Evolutionary conservation across 2,797 vertebrate species (phyloP).

Genomic region (Siniperca scherzeri): DNA sequence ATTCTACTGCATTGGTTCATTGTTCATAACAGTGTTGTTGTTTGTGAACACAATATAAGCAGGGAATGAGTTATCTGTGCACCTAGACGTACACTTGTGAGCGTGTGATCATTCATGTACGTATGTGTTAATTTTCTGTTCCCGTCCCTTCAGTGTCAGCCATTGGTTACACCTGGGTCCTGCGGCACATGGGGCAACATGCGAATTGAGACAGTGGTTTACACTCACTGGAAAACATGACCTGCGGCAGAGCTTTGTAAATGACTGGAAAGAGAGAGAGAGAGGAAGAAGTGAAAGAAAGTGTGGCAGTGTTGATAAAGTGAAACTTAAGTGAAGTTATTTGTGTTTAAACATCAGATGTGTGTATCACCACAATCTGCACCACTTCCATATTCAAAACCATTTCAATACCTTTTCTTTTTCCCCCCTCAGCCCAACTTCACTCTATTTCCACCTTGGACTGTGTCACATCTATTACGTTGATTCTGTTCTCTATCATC

Average conservation of each 20-base stretch:
- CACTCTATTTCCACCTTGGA: conserved; percentile 7
- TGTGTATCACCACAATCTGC: conserved; percentile 50
- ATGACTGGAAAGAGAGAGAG: conserved; percentile 30
- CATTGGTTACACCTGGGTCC: conserved; percentile 78
- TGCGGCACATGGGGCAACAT: conserved; percentile 38
- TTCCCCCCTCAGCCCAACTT: neutral
- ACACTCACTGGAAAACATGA: conserved; percentile 64
- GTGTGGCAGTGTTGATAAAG: conserved; percentile 54
- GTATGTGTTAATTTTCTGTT: conserved; percentile 45
- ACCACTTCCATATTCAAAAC: conserved; percentile 64
- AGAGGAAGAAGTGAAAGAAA: conserved; percentile 69
- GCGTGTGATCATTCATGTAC: neutral
- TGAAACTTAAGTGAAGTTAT: conserved; percentile 67
- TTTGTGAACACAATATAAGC: conserved; percentile 40
- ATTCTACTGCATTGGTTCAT: conserved; percentile 46
- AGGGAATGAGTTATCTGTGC: conserved; percentile 23
- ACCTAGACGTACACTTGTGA: conserved; percentile 2
- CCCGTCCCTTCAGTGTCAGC: conserved; percentile 56
- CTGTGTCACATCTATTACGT: conserved; percentile 13
- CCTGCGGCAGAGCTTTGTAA: conserved; percentile 55
- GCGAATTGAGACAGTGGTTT: conserved; percentile 74
- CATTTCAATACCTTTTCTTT: conserved; percentile 27
- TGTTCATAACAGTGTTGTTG: conserved; percentile 46
- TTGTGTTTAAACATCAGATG: conserved; percentile 63
- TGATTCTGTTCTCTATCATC: conserved; percentile 12